These are phyloP conservation scores for Bombylius major DNA, from an alignment of 2,888 invertebrate species.

Conservation along the genomic window DNA sequence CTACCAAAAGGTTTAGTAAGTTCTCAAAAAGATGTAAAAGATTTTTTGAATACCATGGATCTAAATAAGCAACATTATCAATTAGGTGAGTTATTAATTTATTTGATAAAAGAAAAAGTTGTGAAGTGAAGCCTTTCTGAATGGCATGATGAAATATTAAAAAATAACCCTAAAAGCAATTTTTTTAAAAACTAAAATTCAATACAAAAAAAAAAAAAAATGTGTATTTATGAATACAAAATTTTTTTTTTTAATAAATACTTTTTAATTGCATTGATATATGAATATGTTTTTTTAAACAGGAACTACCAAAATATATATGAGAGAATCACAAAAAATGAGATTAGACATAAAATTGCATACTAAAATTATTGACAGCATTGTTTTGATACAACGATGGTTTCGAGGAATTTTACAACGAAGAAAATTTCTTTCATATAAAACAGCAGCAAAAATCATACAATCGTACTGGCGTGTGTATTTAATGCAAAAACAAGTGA, in stretches of 20 bases:
- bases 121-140: too few relatives aligned
- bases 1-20: conserved; percentile 77
- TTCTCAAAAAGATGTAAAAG: conserved; percentile 72
- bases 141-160: too few relatives aligned
- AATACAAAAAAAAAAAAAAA: too few relatives aligned
- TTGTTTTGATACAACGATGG: conserved; percentile 85
- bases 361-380: conserved; percentile 86
- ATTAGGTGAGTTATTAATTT: conserved; percentile 42
- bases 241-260: too few relatives aligned
- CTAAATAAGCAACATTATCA: conserved; percentile 85
- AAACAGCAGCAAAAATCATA: conserved; percentile 60
- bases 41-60: conserved; percentile 71
- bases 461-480: conserved; percentile 61
- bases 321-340: conserved; percentile 87
- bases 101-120: neutral
- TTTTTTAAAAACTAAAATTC: too few relatives aligned
- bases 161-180: too few relatives aligned
- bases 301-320: conserved; percentile 78
- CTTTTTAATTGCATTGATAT: too few relatives aligned
- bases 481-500: conserved; percentile 43
- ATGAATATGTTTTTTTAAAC: conserved; percentile 24
- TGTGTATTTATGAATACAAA: too few relatives aligned
- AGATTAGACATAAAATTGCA: conserved; percentile 84
- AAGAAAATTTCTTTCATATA: conserved; percentile 59
- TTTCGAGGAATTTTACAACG: conserved; percentile 70